Percentiles rank a stretch among this genome's conserved stretches.
Conservation (phyloP, 2,113 vertebrate species). For the Asarcornis scutulata region DNA sequence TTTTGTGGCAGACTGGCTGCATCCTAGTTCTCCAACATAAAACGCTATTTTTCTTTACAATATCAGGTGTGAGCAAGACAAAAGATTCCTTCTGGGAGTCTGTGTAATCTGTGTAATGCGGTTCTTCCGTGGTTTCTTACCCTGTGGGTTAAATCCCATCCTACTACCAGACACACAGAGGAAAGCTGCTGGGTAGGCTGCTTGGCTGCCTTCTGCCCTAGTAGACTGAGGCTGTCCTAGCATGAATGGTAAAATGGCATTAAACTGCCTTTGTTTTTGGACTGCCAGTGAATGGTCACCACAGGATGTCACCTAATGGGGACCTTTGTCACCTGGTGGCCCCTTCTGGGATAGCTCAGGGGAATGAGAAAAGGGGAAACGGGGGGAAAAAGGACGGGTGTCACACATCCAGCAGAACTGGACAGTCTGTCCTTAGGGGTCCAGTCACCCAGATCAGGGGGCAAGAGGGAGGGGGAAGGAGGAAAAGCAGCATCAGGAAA, state of each 20-base stretch:
- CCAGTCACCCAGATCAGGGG: background rate
- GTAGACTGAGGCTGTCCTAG: background rate
- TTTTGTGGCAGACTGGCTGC: background rate
- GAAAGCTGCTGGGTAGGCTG: background rate
- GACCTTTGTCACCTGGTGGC: background rate
- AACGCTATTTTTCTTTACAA: background rate
- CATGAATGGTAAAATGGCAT: accelerated
- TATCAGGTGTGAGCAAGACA: background rate
- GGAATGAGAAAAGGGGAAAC: background rate
- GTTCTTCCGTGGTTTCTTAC: background rate
- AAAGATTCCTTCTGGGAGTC: background rate
- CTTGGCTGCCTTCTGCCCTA: background rate
- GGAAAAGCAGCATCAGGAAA: background rate
- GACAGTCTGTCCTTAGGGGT: background rate
- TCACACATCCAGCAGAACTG: background rate
- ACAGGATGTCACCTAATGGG: background rate
- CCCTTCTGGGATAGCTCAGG: background rate
- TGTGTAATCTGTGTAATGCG: background rate
- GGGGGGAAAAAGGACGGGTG: background rate
- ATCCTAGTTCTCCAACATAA: background rate
- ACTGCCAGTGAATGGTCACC: background rate
- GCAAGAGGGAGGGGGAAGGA: background rate
- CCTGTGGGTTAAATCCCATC: background rate
- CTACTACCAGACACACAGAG: background rate
- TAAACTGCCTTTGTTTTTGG: background rate